Evolutionary conservation across 64 coral and sea anemone genomes (phyloP).

Genomic region (Montipora foliosa): DNA sequence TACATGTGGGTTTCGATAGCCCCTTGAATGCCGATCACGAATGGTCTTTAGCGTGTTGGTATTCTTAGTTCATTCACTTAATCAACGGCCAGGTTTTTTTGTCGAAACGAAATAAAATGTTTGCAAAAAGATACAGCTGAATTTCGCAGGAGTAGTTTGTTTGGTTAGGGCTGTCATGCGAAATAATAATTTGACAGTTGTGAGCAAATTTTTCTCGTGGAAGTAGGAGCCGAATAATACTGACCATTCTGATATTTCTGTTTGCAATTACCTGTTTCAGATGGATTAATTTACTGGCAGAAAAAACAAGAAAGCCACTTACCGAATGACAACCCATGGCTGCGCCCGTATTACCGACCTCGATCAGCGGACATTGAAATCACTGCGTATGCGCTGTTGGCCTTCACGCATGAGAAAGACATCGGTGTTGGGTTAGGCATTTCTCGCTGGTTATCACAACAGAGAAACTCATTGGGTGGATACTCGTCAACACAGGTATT

Average conservation of each 20-base stretch:
- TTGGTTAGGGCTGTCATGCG: too few species aligned
- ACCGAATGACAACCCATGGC: conserved; percentile 47
- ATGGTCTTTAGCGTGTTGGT: too few species aligned
- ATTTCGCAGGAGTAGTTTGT: too few species aligned
- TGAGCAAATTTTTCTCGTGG: too few species aligned
- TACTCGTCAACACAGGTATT: conserved; percentile 91
- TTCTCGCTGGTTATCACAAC: conserved; percentile 92
- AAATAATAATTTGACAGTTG: too few species aligned
- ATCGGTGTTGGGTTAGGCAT: conserved; percentile 68
- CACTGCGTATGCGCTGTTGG: conserved; percentile 91
- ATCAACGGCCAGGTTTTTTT: too few species aligned
- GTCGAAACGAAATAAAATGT: too few species aligned
- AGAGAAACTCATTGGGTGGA: conserved; percentile 91
- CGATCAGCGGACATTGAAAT: conserved; percentile 96
- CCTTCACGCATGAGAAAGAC: conserved; percentile 51
- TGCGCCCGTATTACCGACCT: conserved; percentile 89
- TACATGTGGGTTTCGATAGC: too few species aligned
- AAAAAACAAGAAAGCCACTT: conserved; percentile 35
- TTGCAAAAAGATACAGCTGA: too few species aligned
- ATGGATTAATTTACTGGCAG: conserved; percentile 93
- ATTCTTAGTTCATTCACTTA: too few species aligned
- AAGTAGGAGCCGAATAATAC: not conserved
- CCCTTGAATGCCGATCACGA: too few species aligned
- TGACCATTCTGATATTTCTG: not conserved
- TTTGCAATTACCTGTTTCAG: conserved; percentile 15